A percentile compares a stretch with the other conserved stretches of the same genome.
These are phyloP conservation scores for Holothuria glaberrima DNA, from an alignment of 35 echinoderm and acorn worm species.

Conservation along the genomic window DNA sequence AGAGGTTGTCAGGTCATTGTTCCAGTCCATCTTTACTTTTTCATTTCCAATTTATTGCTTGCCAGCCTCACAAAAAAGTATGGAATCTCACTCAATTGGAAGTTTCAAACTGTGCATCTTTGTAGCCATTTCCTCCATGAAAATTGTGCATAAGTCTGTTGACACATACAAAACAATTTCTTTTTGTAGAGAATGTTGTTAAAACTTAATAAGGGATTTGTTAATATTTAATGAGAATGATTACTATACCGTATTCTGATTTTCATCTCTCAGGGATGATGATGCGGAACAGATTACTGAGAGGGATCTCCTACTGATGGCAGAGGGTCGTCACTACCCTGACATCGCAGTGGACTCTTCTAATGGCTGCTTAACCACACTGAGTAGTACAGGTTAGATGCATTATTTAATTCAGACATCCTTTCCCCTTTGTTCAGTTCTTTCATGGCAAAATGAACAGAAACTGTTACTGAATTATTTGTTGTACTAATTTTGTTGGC, in stretches of 20 bases:
- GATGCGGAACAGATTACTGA: conserved; percentile 28
- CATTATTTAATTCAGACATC: not conserved
- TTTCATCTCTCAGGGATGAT: not conserved
- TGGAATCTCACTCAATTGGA: too few species aligned
- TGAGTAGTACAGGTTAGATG: conserved; percentile 25
- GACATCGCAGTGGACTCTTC: conserved; percentile 32
- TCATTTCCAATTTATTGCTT: too few species aligned
- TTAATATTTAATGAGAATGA: not conserved
- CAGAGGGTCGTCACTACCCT: conserved; percentile 31
- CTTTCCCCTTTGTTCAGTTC: too few species aligned
- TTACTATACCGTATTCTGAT: not conserved
- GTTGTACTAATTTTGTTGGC: too few species aligned
- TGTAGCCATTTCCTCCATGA: not conserved
- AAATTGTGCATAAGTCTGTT: too few species aligned
- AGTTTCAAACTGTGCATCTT: too few species aligned
- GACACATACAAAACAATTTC: too few species aligned
- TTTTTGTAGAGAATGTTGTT: not conserved
- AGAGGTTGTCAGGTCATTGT: too few species aligned
- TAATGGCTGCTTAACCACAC: not conserved
- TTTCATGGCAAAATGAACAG: too few species aligned
- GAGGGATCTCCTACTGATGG: conserved; percentile 29
- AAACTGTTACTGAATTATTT: too few species aligned
- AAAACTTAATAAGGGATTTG: not conserved
- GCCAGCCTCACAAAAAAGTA: too few species aligned
- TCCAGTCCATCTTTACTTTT: too few species aligned